Evolutionary conservation across 2,888 invertebrate species (phyloP), one percentile per base, ranked within the genome.

Genomic region (Ochropacha duplaris): DNA sequence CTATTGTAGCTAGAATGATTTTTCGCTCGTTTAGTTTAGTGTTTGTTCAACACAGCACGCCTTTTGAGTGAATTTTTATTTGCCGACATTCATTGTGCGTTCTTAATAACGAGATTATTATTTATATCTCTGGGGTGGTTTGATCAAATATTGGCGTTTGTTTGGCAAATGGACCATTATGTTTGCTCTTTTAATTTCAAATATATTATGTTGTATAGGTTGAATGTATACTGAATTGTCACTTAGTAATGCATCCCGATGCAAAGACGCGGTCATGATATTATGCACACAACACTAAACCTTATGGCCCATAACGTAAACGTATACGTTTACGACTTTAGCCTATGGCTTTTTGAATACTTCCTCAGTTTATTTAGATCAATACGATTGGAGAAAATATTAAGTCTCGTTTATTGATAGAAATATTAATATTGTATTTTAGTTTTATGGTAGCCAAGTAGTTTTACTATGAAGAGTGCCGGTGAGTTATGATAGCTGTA

Each of bases 71-170:
- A 83, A 80, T 83, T 83, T 86, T 84, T 86, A 84, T 87, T 87
- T 86, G 70, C 72, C 64, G 75, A 78, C 62, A 78, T 69, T 80
- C 81, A 84, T 85, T 87, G 85, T 82, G 74, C 71, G 73, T 74
- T 72, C 73, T 79, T 81, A 81, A 79, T 87, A 87, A 90, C 79
- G 65, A 84, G 87, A 88, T 90, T 88, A 86, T 86, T 84, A 84
- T 86, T 79, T 78, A 19, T 68, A 66, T 67, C 58, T 68, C 70
- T 73, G 76, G 83, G 86, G 75, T 60, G 68, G 71, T 73, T 80
- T 83, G 86, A 72, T 83, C 84, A 88, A 89, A 89, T 87, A 89
- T 90, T 88, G 77, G 75, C 65, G 58, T 64, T 16, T 72, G 71
- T 79, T 74, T 74, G 82, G 73, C 77, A 78, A 87, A 88, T 86